phyloP scores from a whole-genome alignment of 2,888 invertebrate species.

The Calameuta idolon region DNA sequence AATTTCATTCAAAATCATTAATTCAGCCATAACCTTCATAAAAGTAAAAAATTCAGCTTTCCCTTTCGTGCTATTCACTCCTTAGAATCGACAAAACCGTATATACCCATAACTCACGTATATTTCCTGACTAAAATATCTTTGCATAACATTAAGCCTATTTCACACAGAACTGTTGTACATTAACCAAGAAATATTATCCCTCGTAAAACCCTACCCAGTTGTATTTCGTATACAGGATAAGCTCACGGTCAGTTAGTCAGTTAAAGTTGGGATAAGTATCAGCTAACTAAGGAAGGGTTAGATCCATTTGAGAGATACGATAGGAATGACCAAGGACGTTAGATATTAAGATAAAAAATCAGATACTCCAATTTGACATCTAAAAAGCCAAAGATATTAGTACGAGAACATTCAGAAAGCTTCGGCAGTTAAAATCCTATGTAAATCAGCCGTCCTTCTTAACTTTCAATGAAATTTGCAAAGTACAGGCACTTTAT shows the following conservation, averaged over 20 bases:
- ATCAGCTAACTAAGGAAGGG: background rate
- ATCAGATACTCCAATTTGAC: background rate
- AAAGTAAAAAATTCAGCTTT: background rate
- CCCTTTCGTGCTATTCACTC: background rate
- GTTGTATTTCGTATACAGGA: background rate
- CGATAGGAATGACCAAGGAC: background rate
- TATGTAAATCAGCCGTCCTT: background rate
- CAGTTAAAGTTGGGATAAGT: background rate
- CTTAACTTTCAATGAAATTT: background rate
- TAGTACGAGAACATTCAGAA: background rate
- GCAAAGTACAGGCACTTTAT: background rate
- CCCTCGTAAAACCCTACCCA: background rate
- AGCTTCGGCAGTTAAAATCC: background rate
- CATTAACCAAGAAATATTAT: background rate
- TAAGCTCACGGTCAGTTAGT: background rate
- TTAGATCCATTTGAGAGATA: background rate
- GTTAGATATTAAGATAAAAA: background rate
- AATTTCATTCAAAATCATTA: background rate
- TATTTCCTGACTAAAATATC: background rate
- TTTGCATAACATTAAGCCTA: background rate
- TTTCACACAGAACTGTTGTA: background rate
- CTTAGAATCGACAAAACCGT: background rate
- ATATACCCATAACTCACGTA: background rate
- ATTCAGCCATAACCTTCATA: background rate
- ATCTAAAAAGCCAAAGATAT: background rate